phyloP scores from a whole-genome alignment of 2,113 vertebrate species.

The Zonotrichia leucophrys region DNA sequence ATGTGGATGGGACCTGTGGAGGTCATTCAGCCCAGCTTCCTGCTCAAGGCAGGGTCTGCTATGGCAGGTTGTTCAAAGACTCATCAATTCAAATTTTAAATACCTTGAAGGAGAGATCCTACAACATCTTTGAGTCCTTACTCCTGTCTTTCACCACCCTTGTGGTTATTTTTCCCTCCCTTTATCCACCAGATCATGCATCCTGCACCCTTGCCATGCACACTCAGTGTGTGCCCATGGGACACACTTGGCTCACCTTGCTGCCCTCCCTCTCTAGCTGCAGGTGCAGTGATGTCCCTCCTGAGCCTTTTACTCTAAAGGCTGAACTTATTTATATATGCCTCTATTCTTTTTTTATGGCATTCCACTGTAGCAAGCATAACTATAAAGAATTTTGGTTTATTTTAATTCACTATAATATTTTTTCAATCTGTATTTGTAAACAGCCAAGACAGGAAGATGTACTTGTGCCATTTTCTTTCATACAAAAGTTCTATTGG shows the following conservation, averaged over 20 bases:
- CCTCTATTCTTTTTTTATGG: neutral
- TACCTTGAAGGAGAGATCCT: neutral
- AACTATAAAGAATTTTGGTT: neutral
- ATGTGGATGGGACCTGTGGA: neutral
- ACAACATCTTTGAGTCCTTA: neutral
- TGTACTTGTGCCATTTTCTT: neutral
- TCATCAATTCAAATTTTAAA: neutral
- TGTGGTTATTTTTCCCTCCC: neutral
- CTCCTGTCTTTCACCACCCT: neutral
- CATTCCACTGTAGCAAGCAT: neutral
- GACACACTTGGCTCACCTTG: neutral
- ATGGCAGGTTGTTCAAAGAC: neutral
- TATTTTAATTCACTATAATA: neutral
- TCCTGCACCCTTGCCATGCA: neutral
- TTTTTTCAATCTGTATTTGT: neutral
- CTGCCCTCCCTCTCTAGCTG: neutral
- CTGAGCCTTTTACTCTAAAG: neutral
- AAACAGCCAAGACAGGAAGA: neutral
- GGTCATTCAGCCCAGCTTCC: neutral
- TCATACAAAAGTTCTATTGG: neutral
- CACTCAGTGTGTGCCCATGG: fast-evolving
- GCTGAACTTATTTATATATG: neutral
- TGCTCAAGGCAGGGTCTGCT: neutral
- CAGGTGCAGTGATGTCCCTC: neutral
- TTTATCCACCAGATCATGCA: neutral